Evolutionary conservation across 2,113 vertebrate genomes (phyloP), one percentile per base, ranked within the genome.

Genomic region (Junco hyemalis): DNA sequence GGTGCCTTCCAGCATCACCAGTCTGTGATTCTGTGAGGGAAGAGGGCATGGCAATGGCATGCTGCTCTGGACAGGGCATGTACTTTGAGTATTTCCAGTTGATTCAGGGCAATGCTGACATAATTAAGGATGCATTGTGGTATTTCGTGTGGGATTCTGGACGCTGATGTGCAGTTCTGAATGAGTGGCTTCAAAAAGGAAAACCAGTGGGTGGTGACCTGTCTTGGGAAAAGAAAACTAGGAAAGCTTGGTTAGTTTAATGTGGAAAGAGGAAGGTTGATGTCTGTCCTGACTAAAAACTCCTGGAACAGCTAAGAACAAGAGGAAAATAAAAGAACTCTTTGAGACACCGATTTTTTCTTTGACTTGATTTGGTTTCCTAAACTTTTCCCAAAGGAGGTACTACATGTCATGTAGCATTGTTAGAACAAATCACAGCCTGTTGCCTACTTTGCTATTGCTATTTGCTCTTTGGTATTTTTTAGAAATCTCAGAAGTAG

Each of bases 1-100:
- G 47, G n/a, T 60, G 61, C n/a, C 47, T 68, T 40, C 53, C 70
- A 47, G 24, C 1, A 1, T 22, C 20, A 23, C 29, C 21, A 3
- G 7, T 11, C 63, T 0, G 1, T 53, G 24, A 5, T 26, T 3
- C 53, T 14, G 31, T 3, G n/a, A 29, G 23, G 11, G 50, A 42
- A 35, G 57, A 48, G 40, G 48, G 47, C 53, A 14, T 72, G n/a
- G 23, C 70, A 79, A 3, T 5, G 78, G 36, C 17, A 5, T 13
- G 31, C 4, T 3, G 24, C 82, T 65, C 71, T 76, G 79, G 42
- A 48, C 51, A 68, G 17, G 33, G 9, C 6, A 25, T 11, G 3
- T 12, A 6, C 68, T 71, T 36, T 1, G 1, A 70, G 7, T 47
- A 50, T 72, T 92, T 79, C 21, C 54, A 82, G 35, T 7, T 85